Conservation (phyloP, 2,113 vertebrate species). For the Candoia aspera region DNA sequence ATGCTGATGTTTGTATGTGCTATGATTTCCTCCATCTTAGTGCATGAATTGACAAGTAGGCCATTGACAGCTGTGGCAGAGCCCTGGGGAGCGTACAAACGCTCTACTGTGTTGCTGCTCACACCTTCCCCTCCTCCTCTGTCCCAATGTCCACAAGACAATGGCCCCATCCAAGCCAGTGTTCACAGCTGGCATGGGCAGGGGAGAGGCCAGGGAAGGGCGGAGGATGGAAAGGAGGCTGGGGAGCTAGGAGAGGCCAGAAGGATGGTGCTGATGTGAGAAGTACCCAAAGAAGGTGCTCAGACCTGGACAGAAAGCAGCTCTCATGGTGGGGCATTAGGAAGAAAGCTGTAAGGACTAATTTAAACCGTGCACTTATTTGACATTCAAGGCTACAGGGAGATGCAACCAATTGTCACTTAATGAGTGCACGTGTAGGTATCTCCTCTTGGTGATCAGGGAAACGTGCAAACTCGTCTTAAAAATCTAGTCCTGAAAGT, state of each 20-base stretch:
- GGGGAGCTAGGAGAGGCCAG: conserved; percentile 13
- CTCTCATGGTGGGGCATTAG: background rate
- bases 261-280: conserved; percentile 12
- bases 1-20: conserved; percentile 68
- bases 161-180: conserved; percentile 77
- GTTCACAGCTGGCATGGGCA: conserved; percentile 77
- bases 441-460: background rate
- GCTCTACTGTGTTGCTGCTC: conserved; percentile 73
- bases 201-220: conserved; percentile 43
- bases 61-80: conserved; percentile 73
- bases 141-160: conserved; percentile 64
- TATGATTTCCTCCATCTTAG: conserved; percentile 77
- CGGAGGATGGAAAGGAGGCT: background rate
- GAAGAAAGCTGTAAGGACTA: background rate
- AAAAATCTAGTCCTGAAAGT: background rate
- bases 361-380: background rate
- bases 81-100: conserved; percentile 72
- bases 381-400: background rate
- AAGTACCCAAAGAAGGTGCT: background rate
- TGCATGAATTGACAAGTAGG: conserved; percentile 81
- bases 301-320: background rate
- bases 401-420: background rate
- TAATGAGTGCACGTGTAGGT: background rate
- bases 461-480: background rate
- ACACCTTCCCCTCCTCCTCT: conserved; percentile 71